Evolutionary conservation across 2,888 invertebrate species (phyloP).

Genomic region (Erebia ligea): DNA sequence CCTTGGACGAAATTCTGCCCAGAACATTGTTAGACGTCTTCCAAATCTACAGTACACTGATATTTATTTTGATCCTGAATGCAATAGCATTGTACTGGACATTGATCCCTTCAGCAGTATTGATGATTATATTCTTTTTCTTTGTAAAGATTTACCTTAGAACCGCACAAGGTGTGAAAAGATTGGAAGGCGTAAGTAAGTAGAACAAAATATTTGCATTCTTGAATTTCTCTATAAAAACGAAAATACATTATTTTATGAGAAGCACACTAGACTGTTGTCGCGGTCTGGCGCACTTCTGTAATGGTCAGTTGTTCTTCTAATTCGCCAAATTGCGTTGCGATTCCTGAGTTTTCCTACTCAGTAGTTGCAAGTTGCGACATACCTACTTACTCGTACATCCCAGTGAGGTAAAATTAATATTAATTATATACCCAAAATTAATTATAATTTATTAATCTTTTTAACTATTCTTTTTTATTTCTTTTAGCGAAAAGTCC

Average conservation of each 20-base stretch:
- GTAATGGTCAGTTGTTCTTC: too few species aligned
- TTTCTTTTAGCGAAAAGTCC: conserved; percentile 87
- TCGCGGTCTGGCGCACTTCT: too few species aligned
- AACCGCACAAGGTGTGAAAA: conserved; percentile 87
- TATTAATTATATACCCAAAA: too few species aligned
- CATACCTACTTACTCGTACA: too few species aligned
- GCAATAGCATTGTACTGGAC: conserved; percentile 85
- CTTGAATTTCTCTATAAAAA: too few species aligned
- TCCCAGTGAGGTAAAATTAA: too few species aligned
- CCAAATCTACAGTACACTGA: conserved; percentile 78
- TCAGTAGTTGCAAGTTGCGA: too few species aligned
- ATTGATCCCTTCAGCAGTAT: conserved; percentile 81
- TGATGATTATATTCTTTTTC: conserved; percentile 82
- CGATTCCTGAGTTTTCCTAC: too few species aligned
- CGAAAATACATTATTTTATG: neutral
- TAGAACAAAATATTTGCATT: conserved; percentile 32
- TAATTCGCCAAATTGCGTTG: too few species aligned
- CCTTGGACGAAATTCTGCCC: conserved; percentile 90
- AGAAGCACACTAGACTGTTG: too few species aligned
- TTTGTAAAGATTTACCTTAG: conserved; percentile 85
- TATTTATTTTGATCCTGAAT: conserved; percentile 84
- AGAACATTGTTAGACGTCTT: conserved; percentile 86
- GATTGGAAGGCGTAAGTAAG: conserved; percentile 85
- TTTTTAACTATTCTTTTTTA: neutral
- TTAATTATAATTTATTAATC: neutral